Base-by-base conservation (phyloP, 2,888 invertebrate species). In the Agrotis segetum region DNA sequence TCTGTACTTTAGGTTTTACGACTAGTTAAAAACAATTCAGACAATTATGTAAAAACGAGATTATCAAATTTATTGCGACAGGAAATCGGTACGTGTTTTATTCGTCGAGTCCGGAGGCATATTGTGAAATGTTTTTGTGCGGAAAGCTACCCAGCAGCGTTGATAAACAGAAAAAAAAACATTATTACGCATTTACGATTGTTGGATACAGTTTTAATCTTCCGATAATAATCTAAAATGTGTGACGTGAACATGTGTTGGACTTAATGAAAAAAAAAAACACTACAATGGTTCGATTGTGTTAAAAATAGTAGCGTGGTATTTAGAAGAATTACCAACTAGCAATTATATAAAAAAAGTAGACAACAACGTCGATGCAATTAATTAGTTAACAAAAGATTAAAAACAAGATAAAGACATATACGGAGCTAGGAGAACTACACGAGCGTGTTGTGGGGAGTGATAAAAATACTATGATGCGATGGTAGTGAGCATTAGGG, bases 401-500 rank as follows among this genome's bases (percentile, higher is more conserved):
- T 77, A 24, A 63, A 40, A 70, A 63, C 62, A 64, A 67, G 77
- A 76, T 79, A 79, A 84, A 74, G 69, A 75, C 83, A 78, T 82
- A 82, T 85, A 87, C 77, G 86, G 84, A 84, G 74, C 79, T 84
- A 70, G 74, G 74, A 74, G 82, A 84, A 84, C 81, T 79, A 82
- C 87, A 87, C 87, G 87, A 88, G 89, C 88, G 88, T 88, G 88
- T 88, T 87, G 88, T 87, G 88, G 88, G 89, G 87, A 90, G 89
- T 88, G 92, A 92, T 95, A 95, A 94, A 96, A 95, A 95, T 95
- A 95, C 90, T 89, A 88, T 87, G 89, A 88, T 89, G 89, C 89
- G 90, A 89, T 88, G 88, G 89, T 87, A 87, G 92, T 92, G 89
- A 88, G 92, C 91, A 93, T 93, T 93, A 94, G 93, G 92, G 92